These are phyloP conservation scores for Nettapus auritus DNA, from an alignment of 2,113 vertebrate genomes.

Conservation along the genomic window DNA sequence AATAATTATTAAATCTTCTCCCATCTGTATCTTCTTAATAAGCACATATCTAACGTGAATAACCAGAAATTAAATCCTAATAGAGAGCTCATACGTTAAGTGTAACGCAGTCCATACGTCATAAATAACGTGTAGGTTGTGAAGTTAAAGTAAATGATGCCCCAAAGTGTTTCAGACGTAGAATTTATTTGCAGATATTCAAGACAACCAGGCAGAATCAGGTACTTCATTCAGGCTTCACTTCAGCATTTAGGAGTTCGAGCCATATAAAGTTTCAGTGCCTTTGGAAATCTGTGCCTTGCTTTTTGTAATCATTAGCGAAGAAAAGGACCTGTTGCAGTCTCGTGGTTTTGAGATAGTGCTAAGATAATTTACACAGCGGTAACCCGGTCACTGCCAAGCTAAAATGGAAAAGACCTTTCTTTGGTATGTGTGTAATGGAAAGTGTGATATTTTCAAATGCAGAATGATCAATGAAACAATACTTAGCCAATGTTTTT, in stretches of 20 bases:
- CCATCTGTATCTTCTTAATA: conserved; percentile 5
- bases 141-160: background rate
- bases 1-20: conserved; percentile 19
- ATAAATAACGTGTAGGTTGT: background rate
- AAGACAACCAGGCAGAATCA: background rate
- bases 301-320: background rate
- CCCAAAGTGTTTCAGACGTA: background rate
- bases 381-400: background rate
- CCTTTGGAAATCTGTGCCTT: background rate
- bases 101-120: background rate
- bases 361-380: background rate
- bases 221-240: background rate
- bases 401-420: background rate
- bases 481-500: conserved; percentile 17
- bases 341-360: background rate
- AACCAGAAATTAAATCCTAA: conserved; percentile 25
- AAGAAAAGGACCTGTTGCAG: background rate
- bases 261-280: rapidly evolving
- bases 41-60: conserved; percentile 1
- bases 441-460: conserved; percentile 12
- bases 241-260: background rate
- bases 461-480: background rate
- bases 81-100: background rate
- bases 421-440: background rate
- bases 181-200: background rate